Percentiles rank a stretch among this genome's conserved stretches.
phyloP scores from a whole-genome alignment of 2,113 vertebrate genomes.

The Sylvietta virens region DNA sequence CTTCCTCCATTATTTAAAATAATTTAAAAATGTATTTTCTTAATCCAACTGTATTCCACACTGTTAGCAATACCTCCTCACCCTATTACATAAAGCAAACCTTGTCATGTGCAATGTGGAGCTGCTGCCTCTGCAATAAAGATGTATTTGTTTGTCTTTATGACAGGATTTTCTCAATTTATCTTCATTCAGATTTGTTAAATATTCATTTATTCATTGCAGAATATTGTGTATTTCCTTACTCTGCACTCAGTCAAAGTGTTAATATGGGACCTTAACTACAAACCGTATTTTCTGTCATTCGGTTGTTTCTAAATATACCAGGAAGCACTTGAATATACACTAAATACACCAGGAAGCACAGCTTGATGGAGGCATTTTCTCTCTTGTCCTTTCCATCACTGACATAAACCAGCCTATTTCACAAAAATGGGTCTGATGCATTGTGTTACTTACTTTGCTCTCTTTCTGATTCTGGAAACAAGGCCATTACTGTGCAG shows the following conservation, averaged over 20 bases:
- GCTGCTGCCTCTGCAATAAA: constrained; percentile 4
- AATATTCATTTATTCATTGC: constrained; percentile 58
- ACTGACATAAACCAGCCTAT: background rate
- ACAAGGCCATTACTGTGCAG: background rate
- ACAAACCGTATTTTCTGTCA: background rate
- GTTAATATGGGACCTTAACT: constrained; percentile 25
- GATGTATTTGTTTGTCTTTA: constrained; percentile 53
- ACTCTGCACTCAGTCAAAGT: constrained; percentile 6
- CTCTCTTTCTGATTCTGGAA: background rate
- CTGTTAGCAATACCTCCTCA: constrained; percentile 23
- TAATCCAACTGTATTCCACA: background rate
- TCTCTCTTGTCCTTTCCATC: background rate
- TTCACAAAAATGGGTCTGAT: background rate
- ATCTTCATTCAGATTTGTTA: constrained; percentile 59
- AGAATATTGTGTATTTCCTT: constrained; percentile 1
- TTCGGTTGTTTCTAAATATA: background rate
- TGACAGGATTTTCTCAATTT: constrained; percentile 45
- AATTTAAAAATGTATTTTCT: constrained; percentile 38
- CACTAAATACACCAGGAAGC: background rate
- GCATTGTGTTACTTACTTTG: background rate
- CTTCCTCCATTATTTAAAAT: constrained; percentile 49
- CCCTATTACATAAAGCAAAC: constrained; percentile 2
- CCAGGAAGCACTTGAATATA: background rate
- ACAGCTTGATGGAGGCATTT: background rate
- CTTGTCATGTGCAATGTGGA: constrained; percentile 14